A percentile compares a stretch with the other conserved stretches of the same genome.
phyloP scores from a whole-genome alignment of 2,113 vertebrate genomes.

The Equus quagga region DNA sequence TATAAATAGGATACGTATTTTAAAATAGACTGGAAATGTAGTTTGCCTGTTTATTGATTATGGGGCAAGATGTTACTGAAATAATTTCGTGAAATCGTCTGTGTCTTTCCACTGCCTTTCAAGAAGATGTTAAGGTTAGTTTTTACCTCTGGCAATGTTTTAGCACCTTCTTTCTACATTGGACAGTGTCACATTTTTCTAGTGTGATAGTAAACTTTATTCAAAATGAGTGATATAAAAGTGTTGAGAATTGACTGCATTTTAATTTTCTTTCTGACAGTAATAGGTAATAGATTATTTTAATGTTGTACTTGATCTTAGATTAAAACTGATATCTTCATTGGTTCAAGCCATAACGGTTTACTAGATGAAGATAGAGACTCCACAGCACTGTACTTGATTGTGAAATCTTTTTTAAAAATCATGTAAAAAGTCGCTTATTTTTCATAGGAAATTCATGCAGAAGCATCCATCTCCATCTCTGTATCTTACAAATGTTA shows the following conservation, averaged over 20 bases:
- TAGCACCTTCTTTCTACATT: conserved; percentile 23
- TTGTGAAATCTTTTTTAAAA: conserved; percentile 29
- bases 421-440: neutral
- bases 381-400: neutral
- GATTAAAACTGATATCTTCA: conserved; percentile 10
- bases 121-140: conserved; percentile 57
- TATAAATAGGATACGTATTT: conserved; percentile 41
- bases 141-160: conserved; percentile 48
- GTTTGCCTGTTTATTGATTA: conserved; percentile 36
- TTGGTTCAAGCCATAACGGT: neutral
- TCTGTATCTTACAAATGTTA: neutral
- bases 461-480: neutral
- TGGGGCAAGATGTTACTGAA: conserved; percentile 41
- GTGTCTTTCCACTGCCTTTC: conserved; percentile 38
- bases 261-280: conserved; percentile 52
- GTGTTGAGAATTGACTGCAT: neutral
- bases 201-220: conserved; percentile 38
- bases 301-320: conserved; percentile 16
- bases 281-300: conserved; percentile 41
- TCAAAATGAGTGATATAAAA: conserved; percentile 54
- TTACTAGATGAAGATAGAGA: neutral
- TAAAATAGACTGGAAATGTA: conserved; percentile 47
- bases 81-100: conserved; percentile 37
- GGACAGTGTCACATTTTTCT: conserved; percentile 40
- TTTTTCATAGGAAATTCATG: conserved; percentile 19